Conservation (phyloP, 1,140 invertebrate species). For the Drosophila sulfurigaster region DNA sequence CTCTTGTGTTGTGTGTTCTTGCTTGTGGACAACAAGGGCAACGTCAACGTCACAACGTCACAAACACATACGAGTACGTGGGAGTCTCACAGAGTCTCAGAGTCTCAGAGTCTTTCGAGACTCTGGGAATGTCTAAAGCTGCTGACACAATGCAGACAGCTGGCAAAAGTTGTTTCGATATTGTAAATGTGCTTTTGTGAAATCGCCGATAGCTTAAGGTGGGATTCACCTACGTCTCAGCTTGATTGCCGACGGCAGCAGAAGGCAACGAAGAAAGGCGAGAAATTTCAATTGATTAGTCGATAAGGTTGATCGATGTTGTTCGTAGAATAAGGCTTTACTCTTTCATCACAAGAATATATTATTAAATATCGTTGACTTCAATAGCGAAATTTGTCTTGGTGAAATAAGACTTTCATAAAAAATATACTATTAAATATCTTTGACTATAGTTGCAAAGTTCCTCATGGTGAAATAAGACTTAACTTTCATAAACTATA, state of each 20-base stretch:
- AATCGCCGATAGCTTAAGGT: slow-evolving; percentile 53
- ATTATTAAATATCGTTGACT: too few species aligned
- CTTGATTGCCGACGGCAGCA: slow-evolving; percentile 5
- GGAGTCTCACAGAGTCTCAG: slow-evolving; percentile 11
- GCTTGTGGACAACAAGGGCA: neutral
- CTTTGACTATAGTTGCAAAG: too few species aligned
- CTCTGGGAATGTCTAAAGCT: slow-evolving; percentile 64
- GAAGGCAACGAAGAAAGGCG: slow-evolving; percentile 21
- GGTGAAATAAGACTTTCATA: too few species aligned
- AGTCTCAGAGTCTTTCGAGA: too few species aligned
- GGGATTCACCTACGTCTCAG: slow-evolving; percentile 23
- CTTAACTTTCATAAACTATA: too few species aligned
- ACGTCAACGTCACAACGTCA: neutral
- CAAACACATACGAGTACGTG: neutral
- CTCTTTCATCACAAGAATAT: too few species aligned
- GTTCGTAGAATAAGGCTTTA: neutral
- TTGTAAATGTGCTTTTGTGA: slow-evolving; percentile 47
- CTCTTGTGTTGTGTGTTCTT: neutral
- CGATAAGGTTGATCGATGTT: slow-evolving; percentile 67
- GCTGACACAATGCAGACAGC: slow-evolving; percentile 62
- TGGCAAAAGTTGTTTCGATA: slow-evolving; percentile 72
- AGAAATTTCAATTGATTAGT: slow-evolving; percentile 63
- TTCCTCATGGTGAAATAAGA: too few species aligned
- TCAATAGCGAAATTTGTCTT: too few species aligned
- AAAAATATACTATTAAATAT: too few species aligned